Conservation (phyloP, 2,113 vertebrate species). For the Egretta garzetta region DNA sequence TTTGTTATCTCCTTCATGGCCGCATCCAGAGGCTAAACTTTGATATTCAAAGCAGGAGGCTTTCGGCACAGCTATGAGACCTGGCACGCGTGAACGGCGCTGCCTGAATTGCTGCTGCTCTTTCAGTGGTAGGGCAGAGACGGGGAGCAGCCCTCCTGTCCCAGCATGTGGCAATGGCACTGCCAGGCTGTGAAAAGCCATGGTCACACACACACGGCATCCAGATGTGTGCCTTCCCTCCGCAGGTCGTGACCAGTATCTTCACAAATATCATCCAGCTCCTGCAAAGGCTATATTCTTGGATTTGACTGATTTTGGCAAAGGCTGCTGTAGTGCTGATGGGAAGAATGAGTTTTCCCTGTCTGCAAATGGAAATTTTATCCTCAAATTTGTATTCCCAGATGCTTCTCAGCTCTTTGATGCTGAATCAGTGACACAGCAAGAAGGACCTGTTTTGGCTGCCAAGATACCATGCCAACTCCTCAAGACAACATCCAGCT, state of each 20-base stretch:
- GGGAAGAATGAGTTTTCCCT: not conserved
- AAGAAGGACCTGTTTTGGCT: not conserved
- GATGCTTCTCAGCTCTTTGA: not conserved
- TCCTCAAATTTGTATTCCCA: not conserved
- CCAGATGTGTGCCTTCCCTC: not conserved
- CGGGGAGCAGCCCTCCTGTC: not conserved
- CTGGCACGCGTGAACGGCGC: rapidly evolving
- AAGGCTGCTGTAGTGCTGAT: not conserved
- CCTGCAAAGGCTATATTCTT: not conserved
- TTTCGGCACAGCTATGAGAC: not conserved
- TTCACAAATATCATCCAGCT: not conserved
- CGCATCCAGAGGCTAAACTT: slow-evolving; percentile 32
- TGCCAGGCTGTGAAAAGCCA: not conserved
- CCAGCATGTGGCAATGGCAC: not conserved
- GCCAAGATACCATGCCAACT: not conserved
- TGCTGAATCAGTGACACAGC: not conserved
- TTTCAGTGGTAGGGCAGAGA: not conserved
- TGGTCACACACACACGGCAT: rapidly evolving
- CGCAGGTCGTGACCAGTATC: not conserved
- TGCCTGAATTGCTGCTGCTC: not conserved
- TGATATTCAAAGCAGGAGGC: slow-evolving; percentile 30
- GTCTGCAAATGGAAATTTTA: not conserved
- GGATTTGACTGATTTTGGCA: not conserved
- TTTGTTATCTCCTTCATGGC: not conserved
- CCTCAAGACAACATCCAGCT: not conserved